Conservation (phyloP, 1,140 invertebrate genomes). For the Rhopalosiphum maidis region DNA sequence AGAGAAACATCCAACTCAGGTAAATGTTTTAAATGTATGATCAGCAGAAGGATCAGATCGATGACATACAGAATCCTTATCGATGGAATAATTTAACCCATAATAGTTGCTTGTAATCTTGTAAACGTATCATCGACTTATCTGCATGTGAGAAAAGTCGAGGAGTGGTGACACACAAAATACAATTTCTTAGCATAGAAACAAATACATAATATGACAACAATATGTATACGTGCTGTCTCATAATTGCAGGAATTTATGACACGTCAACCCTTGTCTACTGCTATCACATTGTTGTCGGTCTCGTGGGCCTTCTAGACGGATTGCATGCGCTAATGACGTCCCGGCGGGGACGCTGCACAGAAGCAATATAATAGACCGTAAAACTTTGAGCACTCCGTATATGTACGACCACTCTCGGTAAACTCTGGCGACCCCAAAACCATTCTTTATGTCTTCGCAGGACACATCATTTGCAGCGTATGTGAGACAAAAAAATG, state of each 20-base stretch:
- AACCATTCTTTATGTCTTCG: not conserved
- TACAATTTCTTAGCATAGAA: not conserved
- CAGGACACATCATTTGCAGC: conserved; percentile 2
- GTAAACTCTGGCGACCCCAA: not conserved
- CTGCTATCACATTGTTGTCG: not conserved
- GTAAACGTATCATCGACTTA: not conserved
- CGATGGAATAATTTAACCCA: no score
- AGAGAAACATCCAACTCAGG: not conserved
- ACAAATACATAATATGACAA: not conserved
- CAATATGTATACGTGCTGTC: not conserved
- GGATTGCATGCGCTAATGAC: not conserved
- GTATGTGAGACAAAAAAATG: not conserved
- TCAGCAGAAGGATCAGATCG: not conserved
- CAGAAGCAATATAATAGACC: not conserved
- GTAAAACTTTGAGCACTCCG: conserved; percentile 1
- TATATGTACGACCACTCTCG: not conserved
- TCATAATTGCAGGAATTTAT: not conserved
- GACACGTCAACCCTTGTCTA: not conserved
- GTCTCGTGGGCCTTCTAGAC: not conserved
- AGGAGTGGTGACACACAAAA: not conserved
- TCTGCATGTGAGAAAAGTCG: not conserved
- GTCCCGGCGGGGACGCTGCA: not conserved
- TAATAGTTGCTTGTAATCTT: no score
- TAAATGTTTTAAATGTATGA: not conserved
- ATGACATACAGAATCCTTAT: not conserved